phyloP scores from a whole-genome alignment of 2,888 invertebrate species.

The Piscicola geometra region DNA sequence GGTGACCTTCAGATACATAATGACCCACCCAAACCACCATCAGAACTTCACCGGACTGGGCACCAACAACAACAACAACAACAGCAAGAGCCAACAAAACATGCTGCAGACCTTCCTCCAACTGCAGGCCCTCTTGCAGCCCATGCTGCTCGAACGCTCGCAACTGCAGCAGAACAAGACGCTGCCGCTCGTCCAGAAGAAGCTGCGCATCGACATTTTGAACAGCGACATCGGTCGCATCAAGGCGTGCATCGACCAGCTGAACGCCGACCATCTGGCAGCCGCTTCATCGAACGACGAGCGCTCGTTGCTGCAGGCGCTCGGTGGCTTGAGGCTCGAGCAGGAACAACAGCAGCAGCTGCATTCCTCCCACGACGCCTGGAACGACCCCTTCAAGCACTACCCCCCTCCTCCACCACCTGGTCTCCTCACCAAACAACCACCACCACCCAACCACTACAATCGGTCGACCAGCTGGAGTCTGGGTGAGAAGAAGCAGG shows the following conservation, averaged over 20 bases:
- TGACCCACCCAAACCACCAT: too few species aligned
- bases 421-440: constrained; percentile 11
- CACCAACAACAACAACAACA: neutral
- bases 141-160: constrained; percentile 33
- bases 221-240: constrained; percentile 30
- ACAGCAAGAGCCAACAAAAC: neutral
- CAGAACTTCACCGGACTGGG: neutral
- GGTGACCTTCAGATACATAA: too few species aligned
- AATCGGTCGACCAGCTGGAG: constrained; percentile 32
- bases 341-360: too few species aligned
- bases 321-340: constrained; percentile 27
- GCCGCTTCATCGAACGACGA: constrained; percentile 4
- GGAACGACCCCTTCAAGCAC: neutral
- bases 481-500: constrained; percentile 32
- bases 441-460: neutral
- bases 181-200: constrained; percentile 33
- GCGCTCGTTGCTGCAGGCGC: constrained; percentile 27
- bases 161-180: constrained; percentile 36
- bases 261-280: constrained; percentile 10
- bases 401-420: constrained; percentile 34
- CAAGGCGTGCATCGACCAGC: constrained; percentile 34
- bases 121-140: constrained; percentile 36
- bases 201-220: constrained; percentile 29
- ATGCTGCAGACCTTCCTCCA: constrained; percentile 31
- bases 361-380: constrained; percentile 5